phyloP scores from a whole-genome alignment of 1,140 invertebrate genomes.

The Scaptomyza montana region DNA sequence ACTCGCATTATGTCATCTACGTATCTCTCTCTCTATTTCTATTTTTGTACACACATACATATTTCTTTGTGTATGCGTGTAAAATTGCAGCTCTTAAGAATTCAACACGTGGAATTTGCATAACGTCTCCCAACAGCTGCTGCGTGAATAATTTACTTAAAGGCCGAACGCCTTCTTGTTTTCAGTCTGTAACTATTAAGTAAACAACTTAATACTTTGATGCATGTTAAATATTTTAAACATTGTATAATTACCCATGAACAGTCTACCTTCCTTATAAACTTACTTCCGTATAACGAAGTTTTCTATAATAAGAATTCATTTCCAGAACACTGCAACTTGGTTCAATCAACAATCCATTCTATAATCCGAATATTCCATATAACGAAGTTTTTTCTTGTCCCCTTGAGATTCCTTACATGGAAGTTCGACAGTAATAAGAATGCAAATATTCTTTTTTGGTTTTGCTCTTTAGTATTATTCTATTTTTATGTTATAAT shows the following conservation, averaged over 20 bases:
- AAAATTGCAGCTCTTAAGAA: slow-evolving; percentile 51
- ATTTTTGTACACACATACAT: background rate
- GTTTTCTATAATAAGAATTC: too few species aligned
- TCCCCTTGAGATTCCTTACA: too few species aligned
- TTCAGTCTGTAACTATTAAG: background rate
- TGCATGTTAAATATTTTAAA: background rate
- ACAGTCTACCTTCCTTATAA: too few species aligned
- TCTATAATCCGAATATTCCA: too few species aligned
- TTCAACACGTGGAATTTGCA: slow-evolving; percentile 76
- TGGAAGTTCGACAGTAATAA: too few species aligned
- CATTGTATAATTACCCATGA: too few species aligned
- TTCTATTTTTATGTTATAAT: background rate
- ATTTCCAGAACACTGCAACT: too few species aligned
- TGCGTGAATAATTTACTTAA: slow-evolving; percentile 40
- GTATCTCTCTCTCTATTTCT: background rate
- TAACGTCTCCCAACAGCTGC: slow-evolving; percentile 39
- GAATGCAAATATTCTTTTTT: too few species aligned
- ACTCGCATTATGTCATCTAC: slow-evolving; percentile 42
- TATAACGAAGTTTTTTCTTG: too few species aligned
- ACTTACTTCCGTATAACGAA: too few species aligned
- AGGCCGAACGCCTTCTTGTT: background rate
- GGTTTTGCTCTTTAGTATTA: background rate
- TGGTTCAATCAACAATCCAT: too few species aligned
- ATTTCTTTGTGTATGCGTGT: slow-evolving; percentile 28
- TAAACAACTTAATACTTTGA: background rate